Conservation (phyloP, 2,888 invertebrate genomes). For the Chironomus tentans region DNA sequence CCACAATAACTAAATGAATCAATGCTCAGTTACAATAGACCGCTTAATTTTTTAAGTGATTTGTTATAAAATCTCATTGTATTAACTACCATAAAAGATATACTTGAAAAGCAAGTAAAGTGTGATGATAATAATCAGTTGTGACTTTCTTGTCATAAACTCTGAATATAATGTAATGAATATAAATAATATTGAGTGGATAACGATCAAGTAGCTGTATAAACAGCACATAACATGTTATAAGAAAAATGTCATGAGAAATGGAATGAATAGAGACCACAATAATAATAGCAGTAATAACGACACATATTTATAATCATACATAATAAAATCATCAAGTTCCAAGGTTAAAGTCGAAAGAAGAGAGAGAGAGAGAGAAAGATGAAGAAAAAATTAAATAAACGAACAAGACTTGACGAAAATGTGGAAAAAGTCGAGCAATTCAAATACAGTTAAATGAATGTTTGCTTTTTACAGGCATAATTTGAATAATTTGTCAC, state of each 20-base stretch:
- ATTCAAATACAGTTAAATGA: neutral
- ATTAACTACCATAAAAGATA: too few relatives aligned
- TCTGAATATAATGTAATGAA: too few relatives aligned
- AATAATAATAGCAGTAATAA: neutral
- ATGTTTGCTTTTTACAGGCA: neutral
- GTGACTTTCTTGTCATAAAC: too few relatives aligned
- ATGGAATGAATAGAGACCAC: neutral
- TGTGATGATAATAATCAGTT: too few relatives aligned
- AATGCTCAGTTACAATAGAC: neutral
- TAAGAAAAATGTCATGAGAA: neutral
- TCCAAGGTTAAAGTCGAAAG: slow-evolving; percentile 16
- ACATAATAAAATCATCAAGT: slow-evolving; percentile 10
- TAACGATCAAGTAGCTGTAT: too few relatives aligned
- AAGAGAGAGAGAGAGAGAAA: neutral
- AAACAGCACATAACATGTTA: neutral
- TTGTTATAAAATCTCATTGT: too few relatives aligned
- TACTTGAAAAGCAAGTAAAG: too few relatives aligned
- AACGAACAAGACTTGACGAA: neutral
- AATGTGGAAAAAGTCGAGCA: neutral
- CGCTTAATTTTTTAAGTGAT: neutral
- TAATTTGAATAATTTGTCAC: neutral
- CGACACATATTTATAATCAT: neutral
- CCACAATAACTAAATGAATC: neutral
- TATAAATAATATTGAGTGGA: too few relatives aligned
- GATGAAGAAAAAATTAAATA: neutral